These are phyloP conservation scores for Drosophila prolongata DNA, from an alignment of 2,888 invertebrate genomes.

Conservation along the genomic window DNA sequence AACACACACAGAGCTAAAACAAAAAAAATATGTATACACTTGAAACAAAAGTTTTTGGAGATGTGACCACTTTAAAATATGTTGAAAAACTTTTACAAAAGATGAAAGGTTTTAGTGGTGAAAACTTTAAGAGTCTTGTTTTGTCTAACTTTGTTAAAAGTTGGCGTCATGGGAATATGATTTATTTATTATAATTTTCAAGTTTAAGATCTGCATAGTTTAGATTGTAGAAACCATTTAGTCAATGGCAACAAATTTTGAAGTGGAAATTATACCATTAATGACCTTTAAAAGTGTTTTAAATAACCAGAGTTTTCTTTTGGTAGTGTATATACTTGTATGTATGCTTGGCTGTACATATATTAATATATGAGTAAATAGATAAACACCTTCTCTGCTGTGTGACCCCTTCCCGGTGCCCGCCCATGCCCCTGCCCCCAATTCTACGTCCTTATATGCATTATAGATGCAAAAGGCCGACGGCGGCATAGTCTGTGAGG, in stretches of 20 bases:
- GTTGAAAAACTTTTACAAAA: slow-evolving; percentile 3
- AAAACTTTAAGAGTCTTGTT: neutral
- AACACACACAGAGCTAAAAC: slow-evolving; percentile 15
- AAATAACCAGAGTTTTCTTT: neutral
- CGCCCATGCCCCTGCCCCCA: slow-evolving; percentile 9
- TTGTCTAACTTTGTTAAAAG: slow-evolving; percentile 2
- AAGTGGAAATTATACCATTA: too few species aligned
- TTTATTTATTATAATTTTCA: neutral
- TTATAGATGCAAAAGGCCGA: slow-evolving; percentile 62
- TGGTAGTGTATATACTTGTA: neutral
- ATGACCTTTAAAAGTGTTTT: neutral
- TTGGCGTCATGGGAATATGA: neutral
- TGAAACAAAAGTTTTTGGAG: neutral
- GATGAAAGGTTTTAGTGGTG: neutral
- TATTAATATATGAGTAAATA: slow-evolving; percentile 14
- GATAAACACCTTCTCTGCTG: slow-evolving; percentile 33
- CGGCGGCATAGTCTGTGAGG: slow-evolving; percentile 46
- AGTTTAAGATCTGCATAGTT: neutral
- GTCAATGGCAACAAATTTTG: neutral
- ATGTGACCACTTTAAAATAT: neutral
- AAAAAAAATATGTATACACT: neutral
- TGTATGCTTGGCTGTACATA: neutral
- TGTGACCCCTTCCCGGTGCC: neutral
- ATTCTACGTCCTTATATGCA: slow-evolving; percentile 52
- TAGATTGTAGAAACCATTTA: neutral